Evolutionary conservation across 2,888 invertebrate species (phyloP), one percentile per base, ranked within the genome.

Genomic region (Cosmopolites sordidus): DNA sequence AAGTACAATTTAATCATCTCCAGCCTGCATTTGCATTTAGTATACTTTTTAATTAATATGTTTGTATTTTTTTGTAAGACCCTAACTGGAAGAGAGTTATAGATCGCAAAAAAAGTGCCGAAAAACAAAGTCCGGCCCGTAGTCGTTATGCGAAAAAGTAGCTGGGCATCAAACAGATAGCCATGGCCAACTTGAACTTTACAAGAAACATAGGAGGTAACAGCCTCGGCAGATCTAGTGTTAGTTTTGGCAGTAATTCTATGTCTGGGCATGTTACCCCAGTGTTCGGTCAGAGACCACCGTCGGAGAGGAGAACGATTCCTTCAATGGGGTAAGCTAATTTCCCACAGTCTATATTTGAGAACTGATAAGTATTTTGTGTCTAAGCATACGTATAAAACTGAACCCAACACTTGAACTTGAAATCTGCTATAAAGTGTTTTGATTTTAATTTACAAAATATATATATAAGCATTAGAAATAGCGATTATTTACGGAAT

Each of bases 161-260:
- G 62, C 60, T 61, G 60, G 52, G 58, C 51, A 57, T 60, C 63
- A 59, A 65, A 58, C 60, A 73, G 73, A 71, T 73, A 88, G 89
- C 86, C 84, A 91, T 92, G 90, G 91, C 91, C 81, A 91, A 90
- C 83, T 83, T 91, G 84, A 91, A 91, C 81, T 89, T 90, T 79
- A 89, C 90, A 77, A 84, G 91, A 80, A 91, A 87, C 81, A 85
- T 91, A 79, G 87, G 88, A 75, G 87, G 87, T 76, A 84, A 81
- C 69, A 83, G 82, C 75, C 79, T 86, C 72, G 79, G 81, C 68
- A 79, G 82, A 74, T 79, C 80, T 60, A 80, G 81, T 75, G 79
- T 80, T 69, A 80, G 82, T 70, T 83, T 83, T 72, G 80, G 80
- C 68, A 79, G 79, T 72, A 81, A 80, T 75, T 81, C 84, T 68